phyloP scores from a whole-genome alignment of 2,113 vertebrate species.

The Nesospiza acunhae region DNA sequence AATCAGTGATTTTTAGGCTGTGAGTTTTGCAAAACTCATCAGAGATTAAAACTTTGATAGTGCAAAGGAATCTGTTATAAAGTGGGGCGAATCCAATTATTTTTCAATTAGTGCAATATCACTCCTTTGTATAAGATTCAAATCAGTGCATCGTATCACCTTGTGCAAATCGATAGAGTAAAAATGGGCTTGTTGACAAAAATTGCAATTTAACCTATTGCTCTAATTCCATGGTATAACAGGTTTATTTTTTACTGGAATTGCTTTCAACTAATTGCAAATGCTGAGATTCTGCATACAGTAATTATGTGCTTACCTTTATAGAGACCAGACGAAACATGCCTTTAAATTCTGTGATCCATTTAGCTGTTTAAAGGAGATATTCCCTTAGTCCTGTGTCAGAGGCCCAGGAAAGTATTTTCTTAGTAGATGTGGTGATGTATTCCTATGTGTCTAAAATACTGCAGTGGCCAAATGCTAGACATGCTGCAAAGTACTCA shows the following conservation, averaged over 20 bases:
- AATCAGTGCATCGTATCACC: constrained; percentile 38
- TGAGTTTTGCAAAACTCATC: constrained; percentile 58
- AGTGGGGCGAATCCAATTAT: not conserved
- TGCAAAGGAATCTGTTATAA: not conserved
- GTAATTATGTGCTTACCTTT: not conserved
- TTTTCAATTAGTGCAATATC: constrained; percentile 53
- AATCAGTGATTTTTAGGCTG: constrained; percentile 55
- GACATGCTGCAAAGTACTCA: not conserved
- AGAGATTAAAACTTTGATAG: constrained; percentile 57
- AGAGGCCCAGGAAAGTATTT: not conserved
- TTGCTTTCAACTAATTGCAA: constrained; percentile 21
- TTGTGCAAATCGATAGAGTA: constrained; percentile 29
- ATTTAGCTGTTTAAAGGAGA: not conserved
- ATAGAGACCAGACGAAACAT: not conserved
- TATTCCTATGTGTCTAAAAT: not conserved
- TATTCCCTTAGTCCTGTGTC: not conserved
- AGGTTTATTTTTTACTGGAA: constrained; percentile 53
- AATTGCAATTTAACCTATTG: constrained; percentile 28
- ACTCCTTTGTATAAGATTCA: constrained; percentile 47
- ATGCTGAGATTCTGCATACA: constrained; percentile 11
- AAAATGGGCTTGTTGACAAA: constrained; percentile 53
- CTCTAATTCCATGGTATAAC: constrained; percentile 19
- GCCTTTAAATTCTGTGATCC: not conserved
- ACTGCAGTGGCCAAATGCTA: not conserved
- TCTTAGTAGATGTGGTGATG: not conserved